These are phyloP conservation scores for Enteromius radiatus DNA, from an alignment of 2,797 vertebrate species.

Conservation along the genomic window DNA sequence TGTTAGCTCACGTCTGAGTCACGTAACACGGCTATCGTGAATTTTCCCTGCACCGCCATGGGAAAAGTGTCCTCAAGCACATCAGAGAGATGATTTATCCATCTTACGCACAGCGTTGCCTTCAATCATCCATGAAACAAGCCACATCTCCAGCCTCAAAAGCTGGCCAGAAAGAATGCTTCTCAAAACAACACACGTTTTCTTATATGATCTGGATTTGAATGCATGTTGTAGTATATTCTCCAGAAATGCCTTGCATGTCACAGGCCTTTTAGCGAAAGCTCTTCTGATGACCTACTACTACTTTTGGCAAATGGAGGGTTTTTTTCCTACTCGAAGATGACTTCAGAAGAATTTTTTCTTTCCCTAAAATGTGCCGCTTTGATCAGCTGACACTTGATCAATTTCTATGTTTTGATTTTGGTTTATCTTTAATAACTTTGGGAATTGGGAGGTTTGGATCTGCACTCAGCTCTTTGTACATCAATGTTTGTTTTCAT, in stretches of 20 bases:
- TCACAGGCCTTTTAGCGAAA: neutral
- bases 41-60: slow-evolving; percentile 73
- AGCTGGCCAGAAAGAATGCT: slow-evolving; percentile 53
- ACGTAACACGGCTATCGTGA: slow-evolving; percentile 72
- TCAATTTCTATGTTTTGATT: slow-evolving; percentile 12
- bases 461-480: slow-evolving; percentile 1
- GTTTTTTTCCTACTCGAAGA: neutral
- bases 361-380: neutral
- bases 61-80: slow-evolving; percentile 72
- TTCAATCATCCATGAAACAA: slow-evolving; percentile 65
- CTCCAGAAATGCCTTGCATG: neutral
- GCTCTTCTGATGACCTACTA: neutral
- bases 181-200: neutral
- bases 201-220: neutral
- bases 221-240: neutral
- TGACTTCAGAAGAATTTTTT: neutral
- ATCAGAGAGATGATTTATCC: slow-evolving; percentile 63
- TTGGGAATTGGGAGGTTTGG: neutral
- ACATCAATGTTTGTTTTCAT: neutral
- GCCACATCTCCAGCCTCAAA: slow-evolving; percentile 67
- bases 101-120: slow-evolving; percentile 61
- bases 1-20: slow-evolving; percentile 76
- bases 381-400: neutral
- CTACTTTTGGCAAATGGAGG: neutral
- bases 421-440: slow-evolving; percentile 21